Evolutionary conservation across 1,140 invertebrate genomes (phyloP).

Genomic region (Zaprionus tsacasi): DNA sequence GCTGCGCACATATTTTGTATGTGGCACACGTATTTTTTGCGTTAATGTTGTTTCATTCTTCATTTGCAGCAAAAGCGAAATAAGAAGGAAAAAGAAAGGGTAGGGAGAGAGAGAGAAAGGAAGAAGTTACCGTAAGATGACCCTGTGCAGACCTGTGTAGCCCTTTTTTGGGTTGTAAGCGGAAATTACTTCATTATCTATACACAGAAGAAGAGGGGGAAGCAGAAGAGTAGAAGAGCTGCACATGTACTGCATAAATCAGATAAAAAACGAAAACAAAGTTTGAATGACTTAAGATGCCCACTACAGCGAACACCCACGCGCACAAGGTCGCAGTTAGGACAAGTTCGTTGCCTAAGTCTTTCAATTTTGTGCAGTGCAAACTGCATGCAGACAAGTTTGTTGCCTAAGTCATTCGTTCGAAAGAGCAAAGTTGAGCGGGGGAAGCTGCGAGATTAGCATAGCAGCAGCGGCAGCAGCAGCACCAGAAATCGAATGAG

Average conservation of each 20-base stretch:
- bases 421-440: constrained; percentile 70
- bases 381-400: constrained; percentile 50
- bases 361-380: constrained; percentile 34
- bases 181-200: constrained; percentile 73
- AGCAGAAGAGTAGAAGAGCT: constrained; percentile 21
- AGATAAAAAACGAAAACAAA: not conserved
- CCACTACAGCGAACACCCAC: constrained; percentile 4
- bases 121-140: constrained; percentile 57
- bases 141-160: constrained; percentile 9
- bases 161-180: constrained; percentile 43
- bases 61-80: constrained; percentile 66
- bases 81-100: constrained; percentile 47
- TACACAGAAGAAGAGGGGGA: not conserved
- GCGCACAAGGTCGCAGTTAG: constrained; percentile 58
- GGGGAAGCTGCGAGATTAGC: constrained; percentile 53
- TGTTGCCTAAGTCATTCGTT: constrained; percentile 71
- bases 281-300: not conserved
- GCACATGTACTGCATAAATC: constrained; percentile 1
- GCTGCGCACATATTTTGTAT: constrained; percentile 60
- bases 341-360: constrained; percentile 65
- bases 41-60: constrained; percentile 72
- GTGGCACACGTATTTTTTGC: constrained; percentile 68
- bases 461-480: constrained; percentile 34
- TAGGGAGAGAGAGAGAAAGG: constrained; percentile 22
- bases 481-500: constrained; percentile 25